phyloP scores from a whole-genome alignment of 2,797 vertebrate genomes.

The Anabas testudineus region DNA sequence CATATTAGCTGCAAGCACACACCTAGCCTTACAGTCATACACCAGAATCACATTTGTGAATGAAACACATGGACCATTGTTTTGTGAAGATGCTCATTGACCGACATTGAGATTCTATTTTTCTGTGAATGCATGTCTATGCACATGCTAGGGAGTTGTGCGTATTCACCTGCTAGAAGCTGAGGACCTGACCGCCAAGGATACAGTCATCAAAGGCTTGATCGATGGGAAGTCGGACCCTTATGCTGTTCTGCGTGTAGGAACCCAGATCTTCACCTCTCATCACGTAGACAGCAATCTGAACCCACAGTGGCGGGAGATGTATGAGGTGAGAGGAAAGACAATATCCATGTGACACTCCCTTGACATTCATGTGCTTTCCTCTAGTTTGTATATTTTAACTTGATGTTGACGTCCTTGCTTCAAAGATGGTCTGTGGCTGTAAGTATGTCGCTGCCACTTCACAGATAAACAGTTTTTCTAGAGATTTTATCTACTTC shows the following conservation, averaged over 20 bases:
- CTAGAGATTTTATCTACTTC: slow-evolving; percentile 48
- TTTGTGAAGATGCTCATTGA: neutral
- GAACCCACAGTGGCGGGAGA: slow-evolving; percentile 94
- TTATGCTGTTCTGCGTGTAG: slow-evolving; percentile 91
- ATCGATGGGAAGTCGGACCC: slow-evolving; percentile 95
- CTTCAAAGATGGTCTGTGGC: neutral
- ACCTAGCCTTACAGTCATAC: slow-evolving; percentile 32
- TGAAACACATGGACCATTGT: neutral
- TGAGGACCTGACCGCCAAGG: slow-evolving; percentile 89
- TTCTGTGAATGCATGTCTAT: slow-evolving; percentile 3
- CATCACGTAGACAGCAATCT: slow-evolving; percentile 90
- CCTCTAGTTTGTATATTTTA: slow-evolving; percentile 35
- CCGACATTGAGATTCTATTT: slow-evolving; percentile 8
- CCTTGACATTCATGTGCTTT: slow-evolving; percentile 11
- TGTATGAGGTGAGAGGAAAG: slow-evolving; percentile 88
- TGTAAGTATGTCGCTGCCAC: slow-evolving; percentile 2
- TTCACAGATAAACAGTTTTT: slow-evolving; percentile 33
- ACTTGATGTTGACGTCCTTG: slow-evolving; percentile 41
- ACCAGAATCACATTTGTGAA: slow-evolving; percentile 20
- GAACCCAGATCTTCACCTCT: slow-evolving; percentile 93
- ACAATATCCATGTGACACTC: neutral
- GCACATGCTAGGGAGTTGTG: slow-evolving; percentile 87
- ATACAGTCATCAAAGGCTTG: slow-evolving; percentile 92
- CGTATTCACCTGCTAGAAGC: slow-evolving; percentile 92
- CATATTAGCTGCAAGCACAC: slow-evolving; percentile 39